These are phyloP conservation scores for Panulirus ornatus DNA, from an alignment of 1,140 invertebrate species.

Conservation along the genomic window DNA sequence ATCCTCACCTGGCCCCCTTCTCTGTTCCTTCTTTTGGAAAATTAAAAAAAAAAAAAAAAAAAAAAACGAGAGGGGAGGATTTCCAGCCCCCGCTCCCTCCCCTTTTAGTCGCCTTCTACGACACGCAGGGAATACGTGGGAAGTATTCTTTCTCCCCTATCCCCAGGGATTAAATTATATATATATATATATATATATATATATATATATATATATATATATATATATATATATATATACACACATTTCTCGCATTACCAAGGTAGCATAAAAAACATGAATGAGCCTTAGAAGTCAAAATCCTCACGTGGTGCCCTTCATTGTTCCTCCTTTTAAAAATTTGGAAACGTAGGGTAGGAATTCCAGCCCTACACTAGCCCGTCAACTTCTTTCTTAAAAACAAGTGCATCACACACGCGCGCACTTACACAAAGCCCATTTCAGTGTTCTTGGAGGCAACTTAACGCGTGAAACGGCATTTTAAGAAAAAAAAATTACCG, in stretches of 20 bases:
- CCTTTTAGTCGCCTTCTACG: no score
- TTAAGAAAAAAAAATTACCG: no score
- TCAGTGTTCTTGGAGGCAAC: neutral
- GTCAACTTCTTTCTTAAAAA: neutral
- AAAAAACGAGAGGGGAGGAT: no score
- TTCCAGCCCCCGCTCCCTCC: no score
- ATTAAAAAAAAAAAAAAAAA: no score
- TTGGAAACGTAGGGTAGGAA: neutral
- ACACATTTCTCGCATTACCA: neutral
- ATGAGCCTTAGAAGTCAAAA: neutral
- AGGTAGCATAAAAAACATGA: neutral
- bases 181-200: conserved; percentile 14
- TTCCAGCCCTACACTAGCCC: neutral
- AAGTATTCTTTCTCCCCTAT: no score
- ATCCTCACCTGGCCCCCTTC: no score
- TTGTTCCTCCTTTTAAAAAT: neutral
- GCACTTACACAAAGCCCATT: neutral
- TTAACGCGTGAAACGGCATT: no score
- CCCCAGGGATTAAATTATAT: no score
- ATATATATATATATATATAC: neutral
- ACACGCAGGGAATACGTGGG: no score
- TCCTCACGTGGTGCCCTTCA: neutral
- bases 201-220: neutral
- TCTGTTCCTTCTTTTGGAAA: no score
- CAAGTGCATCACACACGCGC: neutral